Conservation (phyloP, 2,113 vertebrate genomes). For the Phasianus colchicus region DNA sequence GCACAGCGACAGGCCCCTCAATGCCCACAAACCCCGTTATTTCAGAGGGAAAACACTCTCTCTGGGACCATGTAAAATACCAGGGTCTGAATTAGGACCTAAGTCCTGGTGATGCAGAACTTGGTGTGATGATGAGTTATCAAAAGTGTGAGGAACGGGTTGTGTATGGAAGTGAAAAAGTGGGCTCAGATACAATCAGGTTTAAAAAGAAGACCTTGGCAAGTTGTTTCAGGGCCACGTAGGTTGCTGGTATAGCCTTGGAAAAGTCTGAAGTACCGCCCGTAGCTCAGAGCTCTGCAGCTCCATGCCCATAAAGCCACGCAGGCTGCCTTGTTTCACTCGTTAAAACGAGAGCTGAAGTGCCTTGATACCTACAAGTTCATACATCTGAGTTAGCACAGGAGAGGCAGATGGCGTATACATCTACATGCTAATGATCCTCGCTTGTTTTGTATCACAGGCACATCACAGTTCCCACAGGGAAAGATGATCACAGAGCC, state of each 20-base stretch:
- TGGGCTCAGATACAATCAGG: background rate
- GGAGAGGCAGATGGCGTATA: background rate
- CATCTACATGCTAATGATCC: background rate
- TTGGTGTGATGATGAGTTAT: background rate
- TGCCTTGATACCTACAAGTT: background rate
- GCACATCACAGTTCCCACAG: background rate
- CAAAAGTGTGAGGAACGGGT: background rate
- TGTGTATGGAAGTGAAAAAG: background rate
- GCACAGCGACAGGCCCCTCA: background rate
- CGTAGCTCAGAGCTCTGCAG: background rate
- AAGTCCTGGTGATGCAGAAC: background rate
- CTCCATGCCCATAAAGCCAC: background rate
- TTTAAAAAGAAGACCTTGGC: background rate
- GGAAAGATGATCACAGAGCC: background rate
- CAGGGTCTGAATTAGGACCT: background rate
- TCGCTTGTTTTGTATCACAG: background rate
- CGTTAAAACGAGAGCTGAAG: background rate
- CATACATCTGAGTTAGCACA: accelerated
- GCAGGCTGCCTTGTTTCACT: background rate
- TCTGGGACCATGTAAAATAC: background rate
- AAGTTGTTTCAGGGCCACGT: background rate
- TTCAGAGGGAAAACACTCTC: background rate
- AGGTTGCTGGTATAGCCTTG: background rate
- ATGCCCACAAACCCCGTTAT: too few species aligned
- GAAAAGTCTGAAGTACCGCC: background rate